phyloP scores from a whole-genome alignment of 1,140 invertebrate species.

The Teleogryllus occipitalis region DNA sequence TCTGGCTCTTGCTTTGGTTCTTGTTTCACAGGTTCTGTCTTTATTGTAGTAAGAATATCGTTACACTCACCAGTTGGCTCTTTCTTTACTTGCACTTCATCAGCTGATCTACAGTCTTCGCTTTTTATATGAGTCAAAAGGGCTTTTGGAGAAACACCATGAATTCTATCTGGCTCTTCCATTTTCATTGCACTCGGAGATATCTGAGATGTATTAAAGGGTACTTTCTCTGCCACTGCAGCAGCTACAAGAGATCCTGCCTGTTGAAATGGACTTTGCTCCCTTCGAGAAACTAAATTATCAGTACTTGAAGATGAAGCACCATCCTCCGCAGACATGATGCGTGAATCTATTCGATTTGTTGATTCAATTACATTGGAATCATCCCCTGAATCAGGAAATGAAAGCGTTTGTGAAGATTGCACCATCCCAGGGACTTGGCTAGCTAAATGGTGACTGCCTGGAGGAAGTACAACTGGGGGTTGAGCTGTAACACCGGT shows the following conservation, averaged over 20 bases:
- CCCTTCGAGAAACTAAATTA: not conserved
- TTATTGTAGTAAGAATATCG: not conserved
- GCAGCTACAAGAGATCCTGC: not conserved
- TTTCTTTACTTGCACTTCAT: not conserved
- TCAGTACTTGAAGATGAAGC: no score
- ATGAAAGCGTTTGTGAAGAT: slow-evolving; percentile 10
- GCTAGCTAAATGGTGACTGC: slow-evolving; percentile 16
- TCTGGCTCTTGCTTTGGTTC: not conserved
- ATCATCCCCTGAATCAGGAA: not conserved
- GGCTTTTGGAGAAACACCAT: no score
- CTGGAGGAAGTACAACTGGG: slow-evolving; percentile 28
- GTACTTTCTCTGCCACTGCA: not conserved
- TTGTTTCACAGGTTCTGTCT: not conserved
- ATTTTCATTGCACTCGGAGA: no score
- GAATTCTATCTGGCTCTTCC: not conserved
- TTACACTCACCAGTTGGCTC: not conserved
- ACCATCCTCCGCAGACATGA: not conserved
- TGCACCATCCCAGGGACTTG: not conserved
- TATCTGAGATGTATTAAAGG: not conserved
- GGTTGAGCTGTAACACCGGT: slow-evolving; percentile 26
- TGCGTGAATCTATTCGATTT: not conserved
- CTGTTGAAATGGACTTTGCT: not conserved
- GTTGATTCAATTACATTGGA: not conserved
- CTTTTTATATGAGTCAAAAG: not conserved
- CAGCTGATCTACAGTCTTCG: not conserved